Evolutionary conservation across 2,888 invertebrate genomes (phyloP).

Genomic region (Metellina segmentata): DNA sequence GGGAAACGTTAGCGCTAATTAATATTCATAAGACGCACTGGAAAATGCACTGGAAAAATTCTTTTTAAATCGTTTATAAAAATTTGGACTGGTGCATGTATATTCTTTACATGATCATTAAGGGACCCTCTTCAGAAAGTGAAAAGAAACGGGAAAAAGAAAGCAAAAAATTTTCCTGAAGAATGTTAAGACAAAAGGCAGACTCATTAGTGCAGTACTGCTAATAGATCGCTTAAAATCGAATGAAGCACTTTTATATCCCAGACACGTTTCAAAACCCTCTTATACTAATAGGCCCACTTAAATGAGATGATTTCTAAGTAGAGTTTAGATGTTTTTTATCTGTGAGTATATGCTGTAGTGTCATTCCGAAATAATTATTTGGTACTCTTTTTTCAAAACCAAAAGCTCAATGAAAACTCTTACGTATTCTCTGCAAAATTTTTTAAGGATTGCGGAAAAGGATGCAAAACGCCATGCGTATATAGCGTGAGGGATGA

Average conservation of each 20-base stretch:
- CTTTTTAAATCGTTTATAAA: constrained; percentile 54
- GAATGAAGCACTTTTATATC: constrained; percentile 49
- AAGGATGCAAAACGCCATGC: not conserved
- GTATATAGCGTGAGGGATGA: not conserved
- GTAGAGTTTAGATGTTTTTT: constrained; percentile 36
- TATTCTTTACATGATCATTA: constrained; percentile 57
- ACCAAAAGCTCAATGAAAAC: not conserved
- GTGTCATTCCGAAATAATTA: constrained; percentile 48
- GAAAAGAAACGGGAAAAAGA: constrained; percentile 24
- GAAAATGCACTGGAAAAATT: constrained; percentile 38
- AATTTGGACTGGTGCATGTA: constrained; percentile 30
- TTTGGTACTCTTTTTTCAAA: constrained; percentile 32
- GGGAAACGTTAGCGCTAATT: constrained; percentile 46
- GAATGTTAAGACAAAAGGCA: constrained; percentile 47
- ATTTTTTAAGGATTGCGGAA: not conserved
- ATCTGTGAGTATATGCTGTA: not conserved
- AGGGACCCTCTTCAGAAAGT: constrained; percentile 45
- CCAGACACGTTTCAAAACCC: constrained; percentile 41
- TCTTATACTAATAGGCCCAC: constrained; percentile 44
- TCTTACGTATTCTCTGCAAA: not conserved
- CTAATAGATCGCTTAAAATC: constrained; percentile 67
- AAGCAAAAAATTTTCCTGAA: constrained; percentile 10
- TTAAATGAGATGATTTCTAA: constrained; percentile 54
- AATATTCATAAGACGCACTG: constrained; percentile 51
- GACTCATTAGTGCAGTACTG: constrained; percentile 46